Base-by-base conservation (phyloP, 2,888 invertebrate genomes). In the Nebria salina region DNA sequence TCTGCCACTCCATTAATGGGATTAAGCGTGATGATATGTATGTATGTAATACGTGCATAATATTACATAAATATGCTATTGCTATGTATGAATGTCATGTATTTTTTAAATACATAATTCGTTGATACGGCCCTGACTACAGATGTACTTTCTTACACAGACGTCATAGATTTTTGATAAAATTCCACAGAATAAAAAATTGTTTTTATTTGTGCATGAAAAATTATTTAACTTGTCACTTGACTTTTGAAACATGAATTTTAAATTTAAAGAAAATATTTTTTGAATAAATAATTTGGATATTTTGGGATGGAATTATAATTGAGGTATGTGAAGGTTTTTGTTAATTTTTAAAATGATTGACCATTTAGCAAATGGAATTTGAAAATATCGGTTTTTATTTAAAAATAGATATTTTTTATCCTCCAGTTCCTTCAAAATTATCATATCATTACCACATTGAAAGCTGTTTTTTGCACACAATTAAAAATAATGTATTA, bases 161-260 rank as follows among this genome's bases (percentile, higher is more conserved):
- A 7, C 34, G 54, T 54, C 54, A 13, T 54, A 54, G 54, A 54
- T 34, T 54, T 54, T 54, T 13, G 54, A 54, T 54, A 54, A 54
- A 54, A 54, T 54, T 54, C 54, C 54, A 11, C 54, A 54, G 54
- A 54, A 54, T 54, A 54, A 54, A 54, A 54, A 54, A 54, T 54
- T 54, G 54, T 54, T 54, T 54, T 54, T 54, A 54, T 54, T 54
- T 54, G 54, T 54, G 54, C 54, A 54, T 54, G 54, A 54, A 54
- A 54, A 54, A 54, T 54, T 11, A 54, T 54, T 11, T 54, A 4
- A 54, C 3, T 54, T 54, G 54, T 7, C 54, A 54, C 54, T 54
- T 54, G 54, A 54, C 54, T 54, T 54, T 54, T 54, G 54, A 54
- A 54, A 54, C 54, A 54, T 6, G 54, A 54, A 54, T 54, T 54